Base-by-base conservation (phyloP, 1,140 invertebrate genomes). In the Nomia melanderi region DNA sequence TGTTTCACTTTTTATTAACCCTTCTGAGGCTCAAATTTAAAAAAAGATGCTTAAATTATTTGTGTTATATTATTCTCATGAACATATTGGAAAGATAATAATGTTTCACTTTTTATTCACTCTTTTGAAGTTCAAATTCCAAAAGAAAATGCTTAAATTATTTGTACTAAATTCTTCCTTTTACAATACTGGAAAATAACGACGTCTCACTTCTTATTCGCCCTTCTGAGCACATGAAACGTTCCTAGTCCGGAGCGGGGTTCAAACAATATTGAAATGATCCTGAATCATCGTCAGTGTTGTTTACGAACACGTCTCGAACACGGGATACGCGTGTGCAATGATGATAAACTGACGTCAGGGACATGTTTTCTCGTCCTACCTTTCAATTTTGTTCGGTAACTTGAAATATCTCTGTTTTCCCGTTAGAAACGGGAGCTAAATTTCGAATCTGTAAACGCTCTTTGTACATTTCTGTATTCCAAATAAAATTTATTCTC, bases 201-300 rank as follows among this genome's bases (percentile, higher is more conserved):
- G 2, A 23, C 44, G 14, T 67, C 36, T 70, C 53, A 31, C 54
- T 64, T 20, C 20, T 1, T 31, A 8, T n/a, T 5, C 2, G 59
- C 39, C 47, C 67, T 69, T 76, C 73, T 76, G 73, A 76, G 73
- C 73, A 39, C 73, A 47, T 11, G 39, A 50, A 47, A 76, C 73
- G 64, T 76, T 50, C 64, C 39, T 36, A 76, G 64, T 76, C 47
- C 31, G 31, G 39, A 39, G 6, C 54, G 25, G 20, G n/a, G 36
- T 44, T 44, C 54, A 2, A 47, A 9, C 14, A 31, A 17, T 6
- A 1, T 23, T n/a, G 63, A 47, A 57, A 44, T 39, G 63, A 71
- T 71, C 20, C 36, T 6, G 29, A 6, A 36, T 67, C 25, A n/a
- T 20, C 12, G 5, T 39, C 39, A 23, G 27, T 0, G 23, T 20